phyloP scores from a whole-genome alignment of 2,888 invertebrate genomes.

The Andrena minutula region DNA sequence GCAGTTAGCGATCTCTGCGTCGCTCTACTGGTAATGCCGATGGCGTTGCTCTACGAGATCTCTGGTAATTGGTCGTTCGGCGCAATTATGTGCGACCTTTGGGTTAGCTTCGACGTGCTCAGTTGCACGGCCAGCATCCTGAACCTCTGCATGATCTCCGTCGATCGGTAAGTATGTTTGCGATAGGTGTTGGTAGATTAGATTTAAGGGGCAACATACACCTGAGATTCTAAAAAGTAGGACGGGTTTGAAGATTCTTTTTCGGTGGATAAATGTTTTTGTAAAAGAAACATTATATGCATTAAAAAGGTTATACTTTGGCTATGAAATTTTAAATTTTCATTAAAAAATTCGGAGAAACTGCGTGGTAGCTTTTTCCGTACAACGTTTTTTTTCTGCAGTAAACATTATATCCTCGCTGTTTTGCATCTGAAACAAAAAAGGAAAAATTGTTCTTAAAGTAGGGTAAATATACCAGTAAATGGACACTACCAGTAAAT shows the following conservation, averaged over 20 bases:
- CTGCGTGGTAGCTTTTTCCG: too few relatives aligned
- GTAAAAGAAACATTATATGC: too few relatives aligned
- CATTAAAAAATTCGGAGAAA: too few relatives aligned
- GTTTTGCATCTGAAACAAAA: too few relatives aligned
- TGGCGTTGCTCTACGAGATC: slow-evolving; percentile 97
- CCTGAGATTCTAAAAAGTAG: too few relatives aligned
- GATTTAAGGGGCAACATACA: not conserved
- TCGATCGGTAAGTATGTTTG: slow-evolving; percentile 88
- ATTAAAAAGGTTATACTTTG: too few relatives aligned
- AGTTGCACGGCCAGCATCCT: slow-evolving; percentile 99
- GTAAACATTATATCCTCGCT: too few relatives aligned
- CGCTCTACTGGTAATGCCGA: slow-evolving; percentile 98
- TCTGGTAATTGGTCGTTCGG: slow-evolving; percentile 98
- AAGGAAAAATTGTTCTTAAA: too few relatives aligned
- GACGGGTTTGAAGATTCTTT: not conserved
- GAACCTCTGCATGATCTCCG: slow-evolving; percentile 98
- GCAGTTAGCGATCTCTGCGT: slow-evolving; percentile 99
- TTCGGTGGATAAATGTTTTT: not conserved
- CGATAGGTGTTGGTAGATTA: not conserved
- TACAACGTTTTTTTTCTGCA: too few relatives aligned
- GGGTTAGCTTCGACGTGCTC: slow-evolving; percentile 98
- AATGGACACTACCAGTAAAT: too few relatives aligned
- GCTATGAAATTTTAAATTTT: too few relatives aligned
- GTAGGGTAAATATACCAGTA: too few relatives aligned
- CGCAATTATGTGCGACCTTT: slow-evolving; percentile 95